Conservation (phyloP, 2,888 invertebrate genomes). For the Leptogaster cylindrica region DNA sequence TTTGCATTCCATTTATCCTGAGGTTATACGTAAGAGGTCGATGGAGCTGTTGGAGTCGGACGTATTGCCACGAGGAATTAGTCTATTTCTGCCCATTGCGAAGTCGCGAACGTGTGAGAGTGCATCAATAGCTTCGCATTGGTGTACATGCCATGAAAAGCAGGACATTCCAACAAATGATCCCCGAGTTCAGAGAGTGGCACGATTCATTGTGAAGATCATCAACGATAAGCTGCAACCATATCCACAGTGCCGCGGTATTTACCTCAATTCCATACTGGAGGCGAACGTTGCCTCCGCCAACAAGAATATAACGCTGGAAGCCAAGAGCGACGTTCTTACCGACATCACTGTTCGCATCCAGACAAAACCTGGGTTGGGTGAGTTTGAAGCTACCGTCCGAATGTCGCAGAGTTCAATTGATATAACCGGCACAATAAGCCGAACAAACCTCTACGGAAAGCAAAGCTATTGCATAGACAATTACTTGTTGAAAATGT, state of each 20-base stretch:
- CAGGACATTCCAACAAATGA: slow-evolving; percentile 66
- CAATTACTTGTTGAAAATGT: slow-evolving; percentile 76
- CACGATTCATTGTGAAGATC: slow-evolving; percentile 67
- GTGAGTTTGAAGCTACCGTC: slow-evolving; percentile 79
- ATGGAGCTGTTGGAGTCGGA: slow-evolving; percentile 58
- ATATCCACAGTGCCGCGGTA: slow-evolving; percentile 70
- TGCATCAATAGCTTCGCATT: slow-evolving; percentile 82
- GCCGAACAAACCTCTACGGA: slow-evolving; percentile 81
- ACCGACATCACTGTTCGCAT: slow-evolving; percentile 62
- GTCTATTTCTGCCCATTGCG: slow-evolving; percentile 78
- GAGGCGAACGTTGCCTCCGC: slow-evolving; percentile 70
- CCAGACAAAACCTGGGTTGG: slow-evolving; percentile 64
- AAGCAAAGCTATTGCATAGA: slow-evolving; percentile 79
- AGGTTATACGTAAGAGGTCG: slow-evolving; percentile 59
- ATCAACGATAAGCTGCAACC: slow-evolving; percentile 70
- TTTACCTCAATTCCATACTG: slow-evolving; percentile 69
- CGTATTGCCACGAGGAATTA: slow-evolving; percentile 68
- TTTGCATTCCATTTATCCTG: slow-evolving; percentile 59
- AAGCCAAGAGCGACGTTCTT: slow-evolving; percentile 54
- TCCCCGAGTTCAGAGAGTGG: slow-evolving; percentile 65
- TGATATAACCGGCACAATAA: slow-evolving; percentile 69
- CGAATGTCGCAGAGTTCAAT: slow-evolving; percentile 60
- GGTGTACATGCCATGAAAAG: slow-evolving; percentile 85
- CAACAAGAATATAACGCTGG: slow-evolving; percentile 57
- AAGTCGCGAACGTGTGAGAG: slow-evolving; percentile 74